A percentile compares a stretch with the other conserved stretches of the same genome.
Conservation (phyloP, 1,140 invertebrate genomes). For the Atta texana region DNA sequence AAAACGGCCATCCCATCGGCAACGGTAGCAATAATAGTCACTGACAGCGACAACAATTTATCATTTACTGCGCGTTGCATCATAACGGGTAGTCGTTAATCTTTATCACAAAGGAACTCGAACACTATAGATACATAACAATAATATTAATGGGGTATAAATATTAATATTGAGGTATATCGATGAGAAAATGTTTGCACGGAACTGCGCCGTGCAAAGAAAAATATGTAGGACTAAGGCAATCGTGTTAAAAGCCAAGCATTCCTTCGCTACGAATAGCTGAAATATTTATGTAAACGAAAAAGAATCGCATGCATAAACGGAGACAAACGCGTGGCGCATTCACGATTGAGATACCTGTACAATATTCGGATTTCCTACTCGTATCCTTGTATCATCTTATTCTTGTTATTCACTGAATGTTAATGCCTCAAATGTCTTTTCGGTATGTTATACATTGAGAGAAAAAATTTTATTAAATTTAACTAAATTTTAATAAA, state of each 20-base stretch:
- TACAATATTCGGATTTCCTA: too few species aligned
- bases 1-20: constrained; percentile 48
- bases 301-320: not conserved
- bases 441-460: too few species aligned
- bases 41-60: constrained; percentile 48
- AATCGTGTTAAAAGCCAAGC: constrained; percentile 11
- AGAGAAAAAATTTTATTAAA: too few species aligned
- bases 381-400: too few species aligned
- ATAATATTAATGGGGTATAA: constrained; percentile 31
- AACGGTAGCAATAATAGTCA: constrained; percentile 57
- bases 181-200: not conserved
- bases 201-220: not conserved
- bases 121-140: constrained; percentile 21
- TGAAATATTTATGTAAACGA: constrained; percentile 19
- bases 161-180: constrained; percentile 31
- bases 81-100: constrained; percentile 46
- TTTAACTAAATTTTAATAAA: too few species aligned
- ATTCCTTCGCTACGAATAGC: not conserved
- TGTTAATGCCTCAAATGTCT: too few species aligned
- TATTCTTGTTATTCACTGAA: too few species aligned
- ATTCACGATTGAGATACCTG: not conserved
- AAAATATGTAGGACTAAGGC: not conserved
- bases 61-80: constrained; percentile 40
- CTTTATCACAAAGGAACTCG: constrained; percentile 45
- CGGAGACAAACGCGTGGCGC: not conserved